phyloP scores from a whole-genome alignment of 2,797 vertebrate genomes.

The Scarus forsteni region DNA sequence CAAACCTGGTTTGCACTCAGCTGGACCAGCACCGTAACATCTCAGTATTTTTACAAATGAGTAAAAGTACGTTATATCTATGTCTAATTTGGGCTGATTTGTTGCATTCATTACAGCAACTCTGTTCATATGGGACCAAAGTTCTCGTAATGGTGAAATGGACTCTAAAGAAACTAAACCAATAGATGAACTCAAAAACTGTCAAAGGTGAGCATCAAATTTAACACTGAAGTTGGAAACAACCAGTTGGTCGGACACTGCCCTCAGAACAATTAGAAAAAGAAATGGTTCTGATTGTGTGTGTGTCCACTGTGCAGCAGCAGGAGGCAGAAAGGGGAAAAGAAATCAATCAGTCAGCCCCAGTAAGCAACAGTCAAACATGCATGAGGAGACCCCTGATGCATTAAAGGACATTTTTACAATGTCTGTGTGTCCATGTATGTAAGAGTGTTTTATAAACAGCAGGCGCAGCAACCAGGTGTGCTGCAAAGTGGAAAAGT shows the following conservation, averaged over 20 bases:
- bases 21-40: too few species aligned
- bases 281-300: background rate
- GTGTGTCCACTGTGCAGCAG: conserved; percentile 11
- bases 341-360: conserved; percentile 52
- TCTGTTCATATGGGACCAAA: too few species aligned
- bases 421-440: conserved; percentile 9
- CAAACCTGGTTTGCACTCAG: too few species aligned
- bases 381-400: conserved; percentile 33
- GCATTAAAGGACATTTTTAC: conserved; percentile 44
- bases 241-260: background rate
- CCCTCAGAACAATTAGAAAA: background rate
- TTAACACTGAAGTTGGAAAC: background rate
- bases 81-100: too few species aligned
- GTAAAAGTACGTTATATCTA: too few species aligned
- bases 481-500: conserved; percentile 12
- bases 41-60: too few species aligned
- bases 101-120: too few species aligned
- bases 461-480: background rate
- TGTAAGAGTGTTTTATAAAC: conserved; percentile 16
- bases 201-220: background rate
- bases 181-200: background rate
- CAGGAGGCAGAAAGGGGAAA: conserved; percentile 23
- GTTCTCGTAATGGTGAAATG: too few species aligned
- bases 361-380: conserved; percentile 40
- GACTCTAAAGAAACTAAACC: too few species aligned